Percentiles rank a stretch among this genome's conserved stretches.
phyloP scores from a whole-genome alignment of 2,888 invertebrate genomes.

The Protonemura montana region DNA sequence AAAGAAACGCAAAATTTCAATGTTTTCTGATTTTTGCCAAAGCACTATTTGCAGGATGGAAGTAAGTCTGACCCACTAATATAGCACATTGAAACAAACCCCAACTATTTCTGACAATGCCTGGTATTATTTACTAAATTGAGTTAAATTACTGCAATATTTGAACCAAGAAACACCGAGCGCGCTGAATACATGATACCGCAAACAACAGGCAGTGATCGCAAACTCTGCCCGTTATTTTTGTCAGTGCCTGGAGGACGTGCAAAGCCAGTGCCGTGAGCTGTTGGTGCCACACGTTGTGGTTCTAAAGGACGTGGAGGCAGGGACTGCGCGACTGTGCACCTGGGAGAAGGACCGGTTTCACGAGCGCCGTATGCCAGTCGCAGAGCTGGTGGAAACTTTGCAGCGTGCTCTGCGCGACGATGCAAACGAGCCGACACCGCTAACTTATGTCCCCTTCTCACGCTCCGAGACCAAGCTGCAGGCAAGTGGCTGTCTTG shows the following conservation, averaged over 20 bases:
- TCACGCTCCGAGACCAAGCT: slow-evolving; percentile 39
- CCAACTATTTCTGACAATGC: too few relatives aligned
- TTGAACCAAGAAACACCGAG: slow-evolving; percentile 33
- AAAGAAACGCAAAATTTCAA: too few relatives aligned
- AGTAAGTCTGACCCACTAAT: too few relatives aligned
- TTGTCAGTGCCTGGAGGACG: slow-evolving; percentile 69
- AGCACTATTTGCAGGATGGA: too few relatives aligned
- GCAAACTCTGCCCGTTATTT: background rate
- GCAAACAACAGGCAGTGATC: too few relatives aligned
- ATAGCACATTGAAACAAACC: too few relatives aligned
- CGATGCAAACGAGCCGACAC: slow-evolving; percentile 31
- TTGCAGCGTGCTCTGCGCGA: slow-evolving; percentile 67
- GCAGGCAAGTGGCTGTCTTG: slow-evolving; percentile 8
- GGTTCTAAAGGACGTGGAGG: slow-evolving; percentile 69
- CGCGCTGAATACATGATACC: too few relatives aligned
- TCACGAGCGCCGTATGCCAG: slow-evolving; percentile 69
- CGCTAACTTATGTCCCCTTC: too few relatives aligned
- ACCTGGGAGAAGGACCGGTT: slow-evolving; percentile 71
- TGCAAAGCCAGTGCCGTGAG: slow-evolving; percentile 68
- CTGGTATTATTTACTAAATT: too few relatives aligned
- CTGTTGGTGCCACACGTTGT: slow-evolving; percentile 71
- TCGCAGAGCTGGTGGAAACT: slow-evolving; percentile 72
- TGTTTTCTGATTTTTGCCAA: too few relatives aligned
- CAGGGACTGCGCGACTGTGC: slow-evolving; percentile 64
- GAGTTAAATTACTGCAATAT: too few relatives aligned